Conservation (phyloP, 2,888 invertebrate species). For the Eutolmus rufibarbis region DNA sequence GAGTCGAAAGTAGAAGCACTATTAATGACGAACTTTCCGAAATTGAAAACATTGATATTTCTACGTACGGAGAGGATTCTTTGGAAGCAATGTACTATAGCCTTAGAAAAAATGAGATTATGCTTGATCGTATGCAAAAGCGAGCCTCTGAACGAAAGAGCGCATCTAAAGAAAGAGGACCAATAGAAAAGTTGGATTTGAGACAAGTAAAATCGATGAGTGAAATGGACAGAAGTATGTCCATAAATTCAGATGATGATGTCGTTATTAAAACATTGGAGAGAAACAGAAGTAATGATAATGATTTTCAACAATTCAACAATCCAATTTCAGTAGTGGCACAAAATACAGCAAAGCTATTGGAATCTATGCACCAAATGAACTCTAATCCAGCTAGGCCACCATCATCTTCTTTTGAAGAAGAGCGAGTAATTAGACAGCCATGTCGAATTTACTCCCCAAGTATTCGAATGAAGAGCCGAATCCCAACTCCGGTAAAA, state of each 20-base stretch:
- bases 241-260: conserved; percentile 53
- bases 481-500: conserved; percentile 1
- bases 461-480: conserved; percentile 4
- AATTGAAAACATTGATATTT: conserved; percentile 49
- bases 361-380: conserved; percentile 23
- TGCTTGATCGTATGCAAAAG: conserved; percentile 55
- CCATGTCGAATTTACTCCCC: neutral
- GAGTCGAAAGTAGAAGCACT: conserved; percentile 46
- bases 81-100: conserved; percentile 53
- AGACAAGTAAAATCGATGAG: conserved; percentile 51
- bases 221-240: conserved; percentile 44
- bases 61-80: conserved; percentile 50
- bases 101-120: conserved; percentile 53
- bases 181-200: conserved; percentile 50
- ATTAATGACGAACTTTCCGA: conserved; percentile 49
- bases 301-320: neutral
- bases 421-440: neutral
- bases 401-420: neutral
- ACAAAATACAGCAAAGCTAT: conserved; percentile 17
- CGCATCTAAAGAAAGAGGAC: conserved; percentile 34
- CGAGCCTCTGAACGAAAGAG: conserved; percentile 51
- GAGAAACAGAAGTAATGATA: neutral
- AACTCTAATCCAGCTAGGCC: neutral
- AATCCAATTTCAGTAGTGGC: conserved; percentile 26
- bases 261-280: conserved; percentile 50